phyloP scores from a whole-genome alignment of 2,113 vertebrate genomes.

The Murina feae region DNA sequence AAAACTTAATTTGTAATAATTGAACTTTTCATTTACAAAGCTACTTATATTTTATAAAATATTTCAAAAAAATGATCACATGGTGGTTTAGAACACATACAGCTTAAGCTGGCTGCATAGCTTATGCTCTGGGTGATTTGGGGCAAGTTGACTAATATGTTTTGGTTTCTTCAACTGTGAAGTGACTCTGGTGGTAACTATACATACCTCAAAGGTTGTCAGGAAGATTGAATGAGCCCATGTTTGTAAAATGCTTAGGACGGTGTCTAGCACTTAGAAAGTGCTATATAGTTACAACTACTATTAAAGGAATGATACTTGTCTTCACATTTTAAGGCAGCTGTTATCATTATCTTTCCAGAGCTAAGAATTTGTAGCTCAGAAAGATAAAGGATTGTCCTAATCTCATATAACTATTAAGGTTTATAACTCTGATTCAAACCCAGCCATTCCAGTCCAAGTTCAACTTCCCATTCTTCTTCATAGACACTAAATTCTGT shows the following conservation, averaged over 20 bases:
- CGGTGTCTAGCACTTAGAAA: neutral
- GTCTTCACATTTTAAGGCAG: neutral
- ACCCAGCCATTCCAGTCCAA: neutral
- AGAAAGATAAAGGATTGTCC: neutral
- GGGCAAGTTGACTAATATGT: neutral
- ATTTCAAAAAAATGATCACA: neutral
- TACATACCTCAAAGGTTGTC: neutral
- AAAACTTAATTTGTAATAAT: slow-evolving; percentile 50
- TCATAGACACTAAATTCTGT: slow-evolving; percentile 2
- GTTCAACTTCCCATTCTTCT: neutral
- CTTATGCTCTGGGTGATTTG: neutral
- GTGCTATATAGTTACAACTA: neutral
- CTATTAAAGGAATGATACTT: neutral
- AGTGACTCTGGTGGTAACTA: neutral
- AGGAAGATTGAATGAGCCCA: neutral
- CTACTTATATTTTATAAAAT: slow-evolving; percentile 37
- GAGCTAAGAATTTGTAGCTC: neutral
- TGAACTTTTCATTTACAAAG: slow-evolving; percentile 35
- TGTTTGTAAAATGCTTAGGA: slow-evolving; percentile 3
- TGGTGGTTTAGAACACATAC: neutral
- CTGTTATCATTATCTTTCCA: neutral
- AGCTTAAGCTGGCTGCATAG: neutral
- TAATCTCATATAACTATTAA: neutral
- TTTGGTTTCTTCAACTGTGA: slow-evolving; percentile 23
- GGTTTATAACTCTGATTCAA: slow-evolving; percentile 1